Base-by-base conservation (phyloP, 2,888 invertebrate species). In the Zygaena filipendulae region DNA sequence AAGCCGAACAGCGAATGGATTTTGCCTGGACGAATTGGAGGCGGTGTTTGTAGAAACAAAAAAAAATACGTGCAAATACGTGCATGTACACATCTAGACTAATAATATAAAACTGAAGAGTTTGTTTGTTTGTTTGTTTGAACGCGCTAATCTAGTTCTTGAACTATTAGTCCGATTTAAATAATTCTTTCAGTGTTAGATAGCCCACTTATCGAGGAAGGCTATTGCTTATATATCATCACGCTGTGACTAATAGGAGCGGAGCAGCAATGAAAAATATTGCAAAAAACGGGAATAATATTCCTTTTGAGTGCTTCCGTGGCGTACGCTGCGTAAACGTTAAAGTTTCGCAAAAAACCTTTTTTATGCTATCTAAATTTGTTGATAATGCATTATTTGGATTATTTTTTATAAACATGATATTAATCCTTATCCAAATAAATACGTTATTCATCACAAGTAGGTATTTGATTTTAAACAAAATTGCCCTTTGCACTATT, bases 1-100 rank as follows among this genome's bases (percentile, higher is more conserved):
- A 87, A 80, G 1, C 88, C 88, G 48, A 88, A 87, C 11, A 88
- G 60, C 0, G 88, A 88, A 56, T 88, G 88, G n/a, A 88, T 84
- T 68, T 88, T 87, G 27, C 87, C 87, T 87, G 57, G n/a, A 57
- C 38, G 10, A 7, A 22, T 6, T n/a, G n/a, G n/a, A n/a, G n/a
- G n/a, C n/a, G n/a, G n/a, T n/a, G n/a, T n/a, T n/a, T n/a, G 16
- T 16, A 16, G 16, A 16, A 6, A 16, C 7, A 16, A 16, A 16
- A 16, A n/a, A 16, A 16, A 16, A 16, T 7, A 7, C 16, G 5
- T 16, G 4, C 7, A 16, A 16, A 4, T 16, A 4, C 16, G 16
- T 16, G 5, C 5, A 16, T 16, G 7, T 16, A 16, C 16, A 16
- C 16, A 16, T 16, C 16, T 16, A 16, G 7, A 16, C 7, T 7